phyloP scores from a whole-genome alignment of 2,797 vertebrate genomes.

The Myotis vivesi region DNA sequence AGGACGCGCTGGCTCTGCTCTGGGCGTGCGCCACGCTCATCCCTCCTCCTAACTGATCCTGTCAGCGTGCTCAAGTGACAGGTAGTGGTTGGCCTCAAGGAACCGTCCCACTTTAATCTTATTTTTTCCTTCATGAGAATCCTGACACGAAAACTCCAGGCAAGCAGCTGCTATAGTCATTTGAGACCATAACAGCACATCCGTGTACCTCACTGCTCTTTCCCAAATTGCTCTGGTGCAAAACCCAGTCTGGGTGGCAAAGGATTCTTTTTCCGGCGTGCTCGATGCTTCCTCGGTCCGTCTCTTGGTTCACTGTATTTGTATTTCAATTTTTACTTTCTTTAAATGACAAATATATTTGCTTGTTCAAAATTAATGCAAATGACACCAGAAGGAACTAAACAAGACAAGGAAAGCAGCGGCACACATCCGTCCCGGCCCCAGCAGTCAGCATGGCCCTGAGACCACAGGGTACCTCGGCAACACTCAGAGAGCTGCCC shows the following conservation, averaged over 20 bases:
- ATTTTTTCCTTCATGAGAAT: neutral
- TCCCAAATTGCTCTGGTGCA: slow-evolving; percentile 19
- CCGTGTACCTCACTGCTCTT: neutral
- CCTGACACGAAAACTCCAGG: slow-evolving; percentile 19
- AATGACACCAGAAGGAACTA: neutral
- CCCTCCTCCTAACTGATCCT: slow-evolving; percentile 56
- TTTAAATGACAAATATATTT: slow-evolving; percentile 19
- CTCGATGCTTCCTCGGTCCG: neutral
- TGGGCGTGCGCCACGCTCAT: neutral
- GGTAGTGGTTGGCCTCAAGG: slow-evolving; percentile 35
- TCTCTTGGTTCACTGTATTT: slow-evolving; percentile 3
- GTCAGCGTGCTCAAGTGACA: slow-evolving; percentile 37
- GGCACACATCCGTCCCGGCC: neutral
- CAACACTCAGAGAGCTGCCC: neutral
- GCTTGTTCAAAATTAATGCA: neutral
- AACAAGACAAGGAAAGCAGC: neutral
- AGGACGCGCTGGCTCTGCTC: neutral
- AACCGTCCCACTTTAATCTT: slow-evolving; percentile 48
- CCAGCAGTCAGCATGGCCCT: neutral
- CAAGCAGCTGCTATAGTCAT: slow-evolving; percentile 51
- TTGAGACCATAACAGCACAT: slow-evolving; percentile 27
- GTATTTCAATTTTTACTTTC: slow-evolving; percentile 31
- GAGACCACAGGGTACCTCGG: neutral
- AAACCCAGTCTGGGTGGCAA: slow-evolving; percentile 29
- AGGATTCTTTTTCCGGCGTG: slow-evolving; percentile 7